Conservation (phyloP, 2,113 vertebrate genomes). For the Dryoscopus gambensis region DNA sequence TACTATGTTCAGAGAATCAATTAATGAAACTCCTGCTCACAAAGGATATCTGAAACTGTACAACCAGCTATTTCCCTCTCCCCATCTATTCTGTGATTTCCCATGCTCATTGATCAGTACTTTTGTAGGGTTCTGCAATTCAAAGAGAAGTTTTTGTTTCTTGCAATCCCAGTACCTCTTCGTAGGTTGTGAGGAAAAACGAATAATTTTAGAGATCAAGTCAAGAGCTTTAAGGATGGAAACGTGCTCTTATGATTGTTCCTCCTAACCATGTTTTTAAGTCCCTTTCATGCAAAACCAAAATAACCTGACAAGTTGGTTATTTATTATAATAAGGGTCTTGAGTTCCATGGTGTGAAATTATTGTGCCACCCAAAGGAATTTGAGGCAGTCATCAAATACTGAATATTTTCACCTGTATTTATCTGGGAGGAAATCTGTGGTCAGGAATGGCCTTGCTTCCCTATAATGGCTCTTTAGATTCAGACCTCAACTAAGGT, state of each 20-base stretch:
- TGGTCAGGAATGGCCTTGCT: constrained; percentile 3
- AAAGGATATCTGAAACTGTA: background rate
- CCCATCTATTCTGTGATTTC: background rate
- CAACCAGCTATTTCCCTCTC: background rate
- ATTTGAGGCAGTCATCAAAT: background rate
- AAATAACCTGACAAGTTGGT: background rate
- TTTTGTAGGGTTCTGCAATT: background rate
- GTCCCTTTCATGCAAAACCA: background rate
- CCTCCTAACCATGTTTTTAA: background rate
- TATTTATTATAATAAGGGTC: background rate
- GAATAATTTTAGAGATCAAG: background rate
- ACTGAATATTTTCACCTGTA: background rate
- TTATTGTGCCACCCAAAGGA: background rate
- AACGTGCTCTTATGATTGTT: background rate
- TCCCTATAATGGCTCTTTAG: constrained; percentile 12
- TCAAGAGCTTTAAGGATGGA: background rate
- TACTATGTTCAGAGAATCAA: background rate
- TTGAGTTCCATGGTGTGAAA: background rate
- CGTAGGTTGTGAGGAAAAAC: background rate
- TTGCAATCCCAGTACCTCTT: background rate
- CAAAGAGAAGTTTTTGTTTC: background rate
- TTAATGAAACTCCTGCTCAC: background rate
- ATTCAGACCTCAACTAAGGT: background rate
- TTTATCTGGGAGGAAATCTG: constrained; percentile 40
- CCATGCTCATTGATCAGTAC: background rate